Evolutionary conservation across 2,888 invertebrate genomes (phyloP), one percentile per base, ranked within the genome.

Genomic region (Sturmia bella): DNA sequence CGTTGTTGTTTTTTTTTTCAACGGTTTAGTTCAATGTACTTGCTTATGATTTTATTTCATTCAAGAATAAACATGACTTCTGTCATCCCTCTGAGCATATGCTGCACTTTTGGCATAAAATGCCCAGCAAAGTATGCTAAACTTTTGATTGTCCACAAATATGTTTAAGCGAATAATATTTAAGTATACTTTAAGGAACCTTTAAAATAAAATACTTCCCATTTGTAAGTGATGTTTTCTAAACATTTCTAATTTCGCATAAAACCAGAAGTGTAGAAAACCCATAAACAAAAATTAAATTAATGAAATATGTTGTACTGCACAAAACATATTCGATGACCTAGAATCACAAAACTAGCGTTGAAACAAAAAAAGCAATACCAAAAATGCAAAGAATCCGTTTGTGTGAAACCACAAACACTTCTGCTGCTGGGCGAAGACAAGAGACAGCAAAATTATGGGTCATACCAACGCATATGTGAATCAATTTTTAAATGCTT

Each of bases 391-490:
- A 43, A 17, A 41, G 19, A 61, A 72, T 41, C n/a, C 45, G 50
- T 52, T 59, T 78, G 70, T 57, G 57, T 59, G 32, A 19, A 72
- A 37, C 77, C 77, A 78, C 72, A 66, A 24, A 59, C 70, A 77
- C 64, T 70, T 77, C 77, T 77, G 77, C 12, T 41, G 56, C 57
- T 64, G 63, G 64, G 32, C 32, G 57, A 50, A 78, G 52, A 78
- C 64, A 72, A 78, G 43, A 59, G 21, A 52, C 64, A 66, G 64
- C 52, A 66, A 78, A 78, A 72, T 78, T 78, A 78, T 72, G 64
- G 66, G 59, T 57, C 50, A 57, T 72, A 56, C 66, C 57, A 66
- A 59, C 57, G 52, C 72, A 72, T 57, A 78, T 78, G 78, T 56
- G 70, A 57, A 72, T 57, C 6, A 56, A 17, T 12, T 27, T 77